Evolutionary conservation across 2,113 vertebrate genomes (phyloP).

Genomic region (Grammomys surdaster): DNA sequence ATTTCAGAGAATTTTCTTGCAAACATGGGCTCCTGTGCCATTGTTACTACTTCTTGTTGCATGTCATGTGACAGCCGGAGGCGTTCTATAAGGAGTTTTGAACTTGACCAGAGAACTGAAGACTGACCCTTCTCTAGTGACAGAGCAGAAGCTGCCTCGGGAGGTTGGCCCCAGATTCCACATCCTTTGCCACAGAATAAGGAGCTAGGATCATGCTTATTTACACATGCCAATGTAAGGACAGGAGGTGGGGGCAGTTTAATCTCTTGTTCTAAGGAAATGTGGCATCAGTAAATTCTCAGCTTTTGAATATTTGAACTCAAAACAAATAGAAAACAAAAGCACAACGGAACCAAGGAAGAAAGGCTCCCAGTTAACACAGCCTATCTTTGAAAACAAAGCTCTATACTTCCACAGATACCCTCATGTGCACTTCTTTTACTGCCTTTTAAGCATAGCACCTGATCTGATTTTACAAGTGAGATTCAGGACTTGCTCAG

Average conservation of each 20-base stretch:
- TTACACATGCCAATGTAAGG: constrained; percentile 28
- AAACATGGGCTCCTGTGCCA: not conserved
- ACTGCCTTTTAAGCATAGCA: not conserved
- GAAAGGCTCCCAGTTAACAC: not conserved
- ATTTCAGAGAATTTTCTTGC: constrained; percentile 2
- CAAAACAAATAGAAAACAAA: not conserved
- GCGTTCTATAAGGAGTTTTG: not conserved
- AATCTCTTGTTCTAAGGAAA: not conserved
- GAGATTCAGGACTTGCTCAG: not conserved
- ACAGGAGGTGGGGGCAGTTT: not conserved
- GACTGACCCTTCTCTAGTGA: not conserved
- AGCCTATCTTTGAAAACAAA: not conserved
- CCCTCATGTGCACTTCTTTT: not conserved
- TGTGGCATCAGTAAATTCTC: not conserved
- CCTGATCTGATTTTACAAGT: not conserved
- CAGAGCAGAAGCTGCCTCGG: not conserved
- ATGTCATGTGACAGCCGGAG: not conserved
- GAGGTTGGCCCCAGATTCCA: not conserved
- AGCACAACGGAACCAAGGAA: not conserved
- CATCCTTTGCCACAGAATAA: not conserved
- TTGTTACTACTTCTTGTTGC: not conserved
- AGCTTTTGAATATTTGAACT: constrained; percentile 8
- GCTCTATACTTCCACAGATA: not conserved
- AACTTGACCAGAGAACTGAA: constrained; percentile 27
- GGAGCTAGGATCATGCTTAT: not conserved